These are phyloP conservation scores for Octodonta nipae DNA, from an alignment of 2,888 invertebrate genomes.

Conservation along the genomic window DNA sequence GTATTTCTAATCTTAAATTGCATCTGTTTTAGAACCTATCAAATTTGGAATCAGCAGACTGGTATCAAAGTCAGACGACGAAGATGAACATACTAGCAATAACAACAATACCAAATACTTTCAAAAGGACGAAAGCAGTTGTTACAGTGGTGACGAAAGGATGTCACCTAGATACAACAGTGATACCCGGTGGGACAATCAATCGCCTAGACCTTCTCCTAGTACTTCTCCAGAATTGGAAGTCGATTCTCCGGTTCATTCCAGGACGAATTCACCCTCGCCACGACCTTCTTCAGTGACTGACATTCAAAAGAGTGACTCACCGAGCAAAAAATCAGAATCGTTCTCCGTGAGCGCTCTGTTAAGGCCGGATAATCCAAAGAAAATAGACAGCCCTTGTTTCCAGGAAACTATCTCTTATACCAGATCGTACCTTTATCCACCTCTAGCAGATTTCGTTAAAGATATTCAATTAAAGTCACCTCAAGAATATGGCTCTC, in stretches of 20 bases:
- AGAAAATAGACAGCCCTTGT: conserved; percentile 32
- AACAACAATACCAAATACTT: conserved; percentile 36
- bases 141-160: conserved; percentile 42
- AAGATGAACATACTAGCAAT: conserved; percentile 45
- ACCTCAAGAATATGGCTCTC: conserved; percentile 29
- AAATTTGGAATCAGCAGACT: conserved; percentile 75
- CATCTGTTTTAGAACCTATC: conserved; percentile 64
- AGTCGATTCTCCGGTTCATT: conserved; percentile 60
- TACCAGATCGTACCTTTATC: conserved; percentile 49
- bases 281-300: conserved; percentile 34
- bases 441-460: conserved; percentile 50
- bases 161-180: conserved; percentile 27
- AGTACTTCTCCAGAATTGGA: conserved; percentile 58
- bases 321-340: conserved; percentile 56
- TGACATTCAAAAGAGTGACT: conserved; percentile 32
- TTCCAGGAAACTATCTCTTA: conserved; percentile 14
- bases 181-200: conserved; percentile 26
- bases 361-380: conserved; percentile 51
- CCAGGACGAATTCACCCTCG: conserved; percentile 40
- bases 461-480: conserved; percentile 41
- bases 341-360: conserved; percentile 74
- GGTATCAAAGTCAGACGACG: conserved; percentile 49
- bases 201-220: conserved; percentile 30
- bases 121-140: conserved; percentile 41
- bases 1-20: too few relatives aligned